A percentile compares a stretch with the other conserved stretches of the same genome.
These are phyloP conservation scores for Rostratula benghalensis DNA, from an alignment of 2,113 vertebrate genomes.

Conservation along the genomic window DNA sequence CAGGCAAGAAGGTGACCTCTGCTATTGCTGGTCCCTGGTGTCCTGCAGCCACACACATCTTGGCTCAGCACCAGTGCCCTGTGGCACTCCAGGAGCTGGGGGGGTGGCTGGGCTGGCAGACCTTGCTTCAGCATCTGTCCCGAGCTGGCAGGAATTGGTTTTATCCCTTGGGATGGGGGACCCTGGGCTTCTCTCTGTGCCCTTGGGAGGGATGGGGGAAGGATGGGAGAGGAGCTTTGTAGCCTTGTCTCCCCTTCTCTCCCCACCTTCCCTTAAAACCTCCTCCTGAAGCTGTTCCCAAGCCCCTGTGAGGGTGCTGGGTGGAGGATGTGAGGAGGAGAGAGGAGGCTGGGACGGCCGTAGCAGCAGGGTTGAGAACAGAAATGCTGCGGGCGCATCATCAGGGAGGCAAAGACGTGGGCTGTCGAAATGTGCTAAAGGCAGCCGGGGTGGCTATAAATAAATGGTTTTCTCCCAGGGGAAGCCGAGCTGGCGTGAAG, in stretches of 20 bases:
- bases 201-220: not conserved
- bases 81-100: accelerated
- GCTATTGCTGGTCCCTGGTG: not conserved
- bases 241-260: not conserved
- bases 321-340: not conserved
- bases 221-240: not conserved
- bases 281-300: not conserved
- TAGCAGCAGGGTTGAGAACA: constrained; percentile 26
- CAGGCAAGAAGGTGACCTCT: constrained; percentile 47
- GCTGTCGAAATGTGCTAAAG: constrained; percentile 52
- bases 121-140: not conserved
- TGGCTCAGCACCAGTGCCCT: not conserved
- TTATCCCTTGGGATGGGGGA: not conserved
- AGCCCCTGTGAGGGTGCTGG: not conserved
- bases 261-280: not conserved
- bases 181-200: not conserved
- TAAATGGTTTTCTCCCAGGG: constrained; percentile 31
- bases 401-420: constrained; percentile 50
- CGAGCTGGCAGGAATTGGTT: not conserved
- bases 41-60: accelerated
- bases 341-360: not conserved
- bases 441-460: constrained; percentile 52
- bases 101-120: not conserved
- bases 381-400: not conserved
- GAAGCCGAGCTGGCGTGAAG: not conserved